Base-by-base conservation (phyloP, 1,140 invertebrate genomes). In the Tachypleus tridentatus region DNA sequence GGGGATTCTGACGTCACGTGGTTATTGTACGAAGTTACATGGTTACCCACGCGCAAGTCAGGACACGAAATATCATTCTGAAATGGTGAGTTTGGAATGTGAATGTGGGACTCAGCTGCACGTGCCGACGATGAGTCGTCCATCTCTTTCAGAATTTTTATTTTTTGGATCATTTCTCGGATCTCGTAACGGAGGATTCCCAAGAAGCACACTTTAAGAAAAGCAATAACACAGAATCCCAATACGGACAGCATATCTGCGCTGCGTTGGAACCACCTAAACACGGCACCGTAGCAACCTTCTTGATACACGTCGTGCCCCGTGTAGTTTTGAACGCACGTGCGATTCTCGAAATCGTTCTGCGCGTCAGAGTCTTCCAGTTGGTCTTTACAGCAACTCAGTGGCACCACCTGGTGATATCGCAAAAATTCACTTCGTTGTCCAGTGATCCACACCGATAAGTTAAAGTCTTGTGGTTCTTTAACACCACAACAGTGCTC, bases 131-230 rank as follows among this genome's bases (percentile, higher is more conserved):
- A 29, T 10, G n/a, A 29, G 49, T 81, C 80, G 7, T 75, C 77
- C 66, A 66, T 66, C 11, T 67, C 71, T 52, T 81, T 78, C 7
- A 86, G 72, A 53, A 86, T 70, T 49, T 80, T 79, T 69, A 93
- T 93, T 77, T 93, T 93, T 73, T 92, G 88, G 71, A 93, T 91
- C 89, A 91, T 91, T 74, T 91, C 89, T 61, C 85, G 81, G 71
- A 91, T 89, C 78, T 91, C 87, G 77, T 89, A 89, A 66, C 80
- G 76, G 51, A 93, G 80, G 71, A 93, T 92, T 49, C 88, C 89
- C 51, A 92, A 82, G 80, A 93, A 93, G 79, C 88, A 92, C 70
- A 92, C 79, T 77, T 93, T 93, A 58, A 91, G 82, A 77, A 93
- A 93, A 64, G 89, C 87, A 65, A 93, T 87, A 53, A 93, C 89